Base-by-base conservation (phyloP, 2,888 invertebrate species). In the Catocala nupta region DNA sequence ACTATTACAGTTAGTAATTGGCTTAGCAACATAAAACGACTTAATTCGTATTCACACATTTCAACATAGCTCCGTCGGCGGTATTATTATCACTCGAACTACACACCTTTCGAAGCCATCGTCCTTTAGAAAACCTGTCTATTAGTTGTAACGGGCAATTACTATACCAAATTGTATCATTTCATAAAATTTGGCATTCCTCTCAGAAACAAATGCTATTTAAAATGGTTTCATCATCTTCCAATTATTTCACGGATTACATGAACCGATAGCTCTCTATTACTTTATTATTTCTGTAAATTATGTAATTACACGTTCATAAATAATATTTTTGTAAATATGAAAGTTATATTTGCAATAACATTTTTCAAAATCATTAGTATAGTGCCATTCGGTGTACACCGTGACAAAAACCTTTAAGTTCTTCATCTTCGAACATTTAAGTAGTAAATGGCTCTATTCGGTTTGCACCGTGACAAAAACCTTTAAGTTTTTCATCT, bases 141-240 rank as follows among this genome's bases (percentile, higher is more conserved):
- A 63, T 42, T 36, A 54, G 12, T 12, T 44, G 42, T 59, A 13
- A 16, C n/a, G 6, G 11, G 10, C 33, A 43, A 55, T 59, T 43
- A 56, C 11, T 52, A 25, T 33, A 55, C 45, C 12, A 59, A 63
- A 67, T 65, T 51, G 49, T 63, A 57, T 47, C 13, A 70, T 70
- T 59, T 53, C 47, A 34, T 65, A 64, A 59, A 48, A 61, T 33
- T 49, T 52, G 36, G 25, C 59, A 59, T 74, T 65, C 45, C 48
- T 63, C 61, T 66, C 59, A 65, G 70, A 73, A 70, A 67, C 65
- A 16, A 70, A 59, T 59, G 61, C 11, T 70, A 54, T 65, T 65
- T 70, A 13, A 58, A 56, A 50, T 60, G 34, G 43, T 55, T 63
- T 65, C 65, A 44, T 58, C 57, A 69, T 9, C 47, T 53, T 25